Conservation (phyloP, 1,140 invertebrate species). For the Calosoma granatense region DNA sequence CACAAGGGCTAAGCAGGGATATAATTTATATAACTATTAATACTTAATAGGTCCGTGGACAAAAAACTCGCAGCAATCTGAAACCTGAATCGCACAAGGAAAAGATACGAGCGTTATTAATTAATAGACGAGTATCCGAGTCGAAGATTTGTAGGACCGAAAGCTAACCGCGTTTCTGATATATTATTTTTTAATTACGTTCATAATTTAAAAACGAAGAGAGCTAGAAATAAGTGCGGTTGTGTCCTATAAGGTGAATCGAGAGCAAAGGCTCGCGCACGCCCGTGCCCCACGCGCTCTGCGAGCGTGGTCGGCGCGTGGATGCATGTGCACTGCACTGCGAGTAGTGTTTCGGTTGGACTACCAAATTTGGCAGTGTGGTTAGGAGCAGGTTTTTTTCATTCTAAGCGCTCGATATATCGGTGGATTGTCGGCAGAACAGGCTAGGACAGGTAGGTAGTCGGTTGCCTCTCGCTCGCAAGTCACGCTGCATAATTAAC, state of each 20-base stretch:
- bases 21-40: slow-evolving; percentile 3
- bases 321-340: not conserved
- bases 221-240: no score
- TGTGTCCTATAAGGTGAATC: no score
- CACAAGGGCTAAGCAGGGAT: not conserved
- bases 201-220: not conserved
- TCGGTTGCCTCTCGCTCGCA: not conserved
- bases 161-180: not conserved
- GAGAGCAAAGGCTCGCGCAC: no score
- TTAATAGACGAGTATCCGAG: not conserved
- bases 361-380: slow-evolving; percentile 1
- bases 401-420: not conserved
- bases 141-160: not conserved
- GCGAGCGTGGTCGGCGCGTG: not conserved
- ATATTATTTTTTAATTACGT: not conserved
- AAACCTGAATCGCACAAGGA: no score
- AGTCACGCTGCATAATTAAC: slow-evolving; percentile 5
- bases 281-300: not conserved
- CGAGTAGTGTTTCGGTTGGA: not conserved
- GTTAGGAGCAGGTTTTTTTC: slow-evolving; percentile 5
- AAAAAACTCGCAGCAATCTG: not conserved
- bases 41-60: no score
- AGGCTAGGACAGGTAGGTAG: not conserved
- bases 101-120: not conserved
- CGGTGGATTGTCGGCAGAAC: not conserved